These are phyloP conservation scores for Okapia johnstoni DNA, from an alignment of 2,113 vertebrate species.

Conservation along the genomic window DNA sequence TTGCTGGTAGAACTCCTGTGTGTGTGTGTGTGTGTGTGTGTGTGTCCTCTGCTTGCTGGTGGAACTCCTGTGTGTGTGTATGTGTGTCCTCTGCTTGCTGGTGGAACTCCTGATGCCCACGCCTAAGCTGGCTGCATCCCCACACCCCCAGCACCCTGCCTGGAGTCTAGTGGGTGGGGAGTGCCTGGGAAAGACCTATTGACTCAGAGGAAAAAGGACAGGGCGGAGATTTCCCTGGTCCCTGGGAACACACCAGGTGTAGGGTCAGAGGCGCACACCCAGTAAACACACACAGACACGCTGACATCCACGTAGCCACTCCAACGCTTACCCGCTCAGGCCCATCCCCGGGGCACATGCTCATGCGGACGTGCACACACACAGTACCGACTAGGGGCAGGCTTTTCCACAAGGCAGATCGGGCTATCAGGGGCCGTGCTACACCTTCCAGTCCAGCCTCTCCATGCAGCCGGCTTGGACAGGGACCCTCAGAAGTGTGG, in stretches of 20 bases:
- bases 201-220: background rate
- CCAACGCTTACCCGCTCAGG: fast-evolving
- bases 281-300: fast-evolving
- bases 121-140: background rate
- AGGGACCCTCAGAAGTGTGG: no score
- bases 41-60: background rate
- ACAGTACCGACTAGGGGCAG: background rate
- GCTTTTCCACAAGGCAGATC: background rate
- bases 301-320: background rate
- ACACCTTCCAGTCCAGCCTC: background rate
- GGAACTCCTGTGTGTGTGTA: background rate
- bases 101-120: background rate
- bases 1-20: background rate
- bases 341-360: fast-evolving
- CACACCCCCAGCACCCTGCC: background rate
- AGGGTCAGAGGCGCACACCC: background rate
- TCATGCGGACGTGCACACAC: fast-evolving
- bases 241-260: background rate
- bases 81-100: background rate
- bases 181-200: background rate
- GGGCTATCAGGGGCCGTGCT: fast-evolving
- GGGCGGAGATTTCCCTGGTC: background rate
- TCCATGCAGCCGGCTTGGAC: background rate
- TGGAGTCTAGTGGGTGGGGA: background rate
- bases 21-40: no score